These are phyloP conservation scores for Crotalus tigris DNA, from an alignment of 2,113 vertebrate genomes.

Conservation along the genomic window DNA sequence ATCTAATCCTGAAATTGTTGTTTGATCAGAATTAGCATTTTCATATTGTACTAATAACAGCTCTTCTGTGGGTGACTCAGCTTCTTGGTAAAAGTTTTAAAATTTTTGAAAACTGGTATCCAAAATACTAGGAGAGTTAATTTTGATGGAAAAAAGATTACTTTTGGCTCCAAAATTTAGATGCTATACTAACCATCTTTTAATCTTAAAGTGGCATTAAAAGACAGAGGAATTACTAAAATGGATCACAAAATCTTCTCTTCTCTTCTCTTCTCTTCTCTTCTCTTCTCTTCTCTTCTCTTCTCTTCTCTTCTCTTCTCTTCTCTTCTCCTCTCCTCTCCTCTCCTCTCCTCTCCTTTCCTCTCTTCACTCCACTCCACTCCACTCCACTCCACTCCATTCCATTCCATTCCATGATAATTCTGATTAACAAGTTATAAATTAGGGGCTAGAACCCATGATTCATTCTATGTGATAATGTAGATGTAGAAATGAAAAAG, in stretches of 20 bases:
- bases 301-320: no score
- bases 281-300: no score
- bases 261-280: no score
- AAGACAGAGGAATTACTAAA: background rate
- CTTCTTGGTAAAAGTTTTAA: background rate
- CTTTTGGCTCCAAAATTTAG: background rate
- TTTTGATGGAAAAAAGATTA: background rate
- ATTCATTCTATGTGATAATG: background rate
- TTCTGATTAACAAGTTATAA: background rate
- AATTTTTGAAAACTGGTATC: background rate
- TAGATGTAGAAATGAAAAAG: background rate
- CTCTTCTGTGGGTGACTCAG: background rate
- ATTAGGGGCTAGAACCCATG: background rate
- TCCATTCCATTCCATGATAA: background rate
- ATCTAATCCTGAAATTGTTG: background rate
- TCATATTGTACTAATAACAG: background rate
- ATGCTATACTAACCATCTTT: background rate
- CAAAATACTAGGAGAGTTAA: background rate
- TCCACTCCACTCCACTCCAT: no score
- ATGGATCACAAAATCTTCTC: background rate
- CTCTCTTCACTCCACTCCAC: rapidly evolving
- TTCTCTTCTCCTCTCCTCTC: no score
- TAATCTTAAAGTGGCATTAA: background rate
- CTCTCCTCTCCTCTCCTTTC: no score
- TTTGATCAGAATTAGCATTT: background rate